Evolutionary conservation across 2,797 vertebrate genomes (phyloP).

Genomic region (Eulemur albifrons): DNA sequence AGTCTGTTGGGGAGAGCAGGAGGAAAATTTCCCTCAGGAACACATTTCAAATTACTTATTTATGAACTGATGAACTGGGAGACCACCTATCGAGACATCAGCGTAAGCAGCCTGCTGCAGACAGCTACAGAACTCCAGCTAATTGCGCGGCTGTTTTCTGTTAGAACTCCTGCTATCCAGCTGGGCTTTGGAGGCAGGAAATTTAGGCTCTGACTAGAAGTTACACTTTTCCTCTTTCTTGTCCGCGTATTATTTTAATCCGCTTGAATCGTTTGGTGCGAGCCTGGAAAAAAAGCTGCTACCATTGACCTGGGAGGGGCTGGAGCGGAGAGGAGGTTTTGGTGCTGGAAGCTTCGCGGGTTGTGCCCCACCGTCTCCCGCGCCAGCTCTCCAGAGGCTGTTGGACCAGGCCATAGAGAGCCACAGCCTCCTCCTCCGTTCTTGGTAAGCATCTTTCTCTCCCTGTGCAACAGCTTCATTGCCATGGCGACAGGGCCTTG

Average conservation of each 20-base stretch:
- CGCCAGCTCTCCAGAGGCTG: slow-evolving; percentile 34
- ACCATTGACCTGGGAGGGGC: slow-evolving; percentile 56
- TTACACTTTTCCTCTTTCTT: slow-evolving; percentile 84
- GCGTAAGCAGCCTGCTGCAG: slow-evolving; percentile 87
- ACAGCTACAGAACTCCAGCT: slow-evolving; percentile 88
- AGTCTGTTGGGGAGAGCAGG: slow-evolving; percentile 89
- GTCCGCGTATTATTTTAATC: slow-evolving; percentile 84
- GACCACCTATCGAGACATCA: slow-evolving; percentile 89
- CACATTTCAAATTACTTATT: slow-evolving; percentile 93
- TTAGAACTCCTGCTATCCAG: slow-evolving; percentile 88
- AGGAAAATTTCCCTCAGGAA: slow-evolving; percentile 90
- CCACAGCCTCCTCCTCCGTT: not conserved
- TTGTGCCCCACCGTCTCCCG: slow-evolving; percentile 23
- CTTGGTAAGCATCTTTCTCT: not conserved
- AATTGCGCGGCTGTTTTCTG: slow-evolving; percentile 89
- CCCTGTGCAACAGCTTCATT: not conserved
- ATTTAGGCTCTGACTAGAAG: slow-evolving; percentile 86
- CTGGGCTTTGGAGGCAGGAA: slow-evolving; percentile 87
- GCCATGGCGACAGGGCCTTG: slow-evolving; percentile 21
- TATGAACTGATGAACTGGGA: slow-evolving; percentile 92
- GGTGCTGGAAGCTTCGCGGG: slow-evolving; percentile 39
- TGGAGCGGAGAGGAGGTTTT: not conserved
- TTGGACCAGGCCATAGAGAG: not conserved
- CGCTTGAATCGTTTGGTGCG: slow-evolving; percentile 78
- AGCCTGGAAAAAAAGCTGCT: slow-evolving; percentile 77